phyloP scores from a whole-genome alignment of 2,113 vertebrate species.

The Tringa solitaria region DNA sequence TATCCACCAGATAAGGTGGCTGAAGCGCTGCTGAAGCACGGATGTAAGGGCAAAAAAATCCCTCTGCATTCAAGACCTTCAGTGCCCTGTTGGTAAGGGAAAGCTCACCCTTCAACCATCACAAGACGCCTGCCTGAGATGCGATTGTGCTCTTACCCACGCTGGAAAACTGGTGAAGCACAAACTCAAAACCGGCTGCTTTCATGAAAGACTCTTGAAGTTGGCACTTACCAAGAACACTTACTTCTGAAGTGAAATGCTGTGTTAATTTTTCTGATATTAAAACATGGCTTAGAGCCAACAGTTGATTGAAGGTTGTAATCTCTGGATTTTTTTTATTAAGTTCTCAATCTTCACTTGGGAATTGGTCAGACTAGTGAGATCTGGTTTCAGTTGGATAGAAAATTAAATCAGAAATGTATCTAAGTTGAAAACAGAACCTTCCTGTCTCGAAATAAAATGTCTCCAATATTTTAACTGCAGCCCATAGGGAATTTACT shows the following conservation, averaged over 20 bases:
- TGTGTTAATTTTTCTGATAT: not conserved
- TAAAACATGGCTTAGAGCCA: not conserved
- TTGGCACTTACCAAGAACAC: not conserved
- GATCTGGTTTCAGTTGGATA: not conserved
- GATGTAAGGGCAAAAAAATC: not conserved
- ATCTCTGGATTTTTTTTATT: not conserved
- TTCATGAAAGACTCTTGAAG: not conserved
- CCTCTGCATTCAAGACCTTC: not conserved
- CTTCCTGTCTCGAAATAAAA: conserved; percentile 64
- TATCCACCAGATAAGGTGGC: not conserved
- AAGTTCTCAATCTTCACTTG: not conserved
- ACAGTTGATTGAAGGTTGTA: not conserved
- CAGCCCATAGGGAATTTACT: not conserved
- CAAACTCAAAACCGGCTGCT: not conserved
- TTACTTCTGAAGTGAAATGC: not conserved
- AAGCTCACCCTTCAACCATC: not conserved
- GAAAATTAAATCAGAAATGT: conserved; percentile 32
- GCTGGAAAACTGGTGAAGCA: not conserved
- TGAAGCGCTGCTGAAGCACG: not conserved
- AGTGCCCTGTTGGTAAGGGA: not conserved
- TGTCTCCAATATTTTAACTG: conserved; percentile 29
- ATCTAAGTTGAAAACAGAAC: conserved; percentile 41
- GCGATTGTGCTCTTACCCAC: not conserved
- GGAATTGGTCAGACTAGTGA: not conserved
- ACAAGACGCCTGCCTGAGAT: not conserved